These are phyloP conservation scores for Ameiurus melas DNA, from an alignment of 2,113 vertebrate genomes.

Conservation along the genomic window DNA sequence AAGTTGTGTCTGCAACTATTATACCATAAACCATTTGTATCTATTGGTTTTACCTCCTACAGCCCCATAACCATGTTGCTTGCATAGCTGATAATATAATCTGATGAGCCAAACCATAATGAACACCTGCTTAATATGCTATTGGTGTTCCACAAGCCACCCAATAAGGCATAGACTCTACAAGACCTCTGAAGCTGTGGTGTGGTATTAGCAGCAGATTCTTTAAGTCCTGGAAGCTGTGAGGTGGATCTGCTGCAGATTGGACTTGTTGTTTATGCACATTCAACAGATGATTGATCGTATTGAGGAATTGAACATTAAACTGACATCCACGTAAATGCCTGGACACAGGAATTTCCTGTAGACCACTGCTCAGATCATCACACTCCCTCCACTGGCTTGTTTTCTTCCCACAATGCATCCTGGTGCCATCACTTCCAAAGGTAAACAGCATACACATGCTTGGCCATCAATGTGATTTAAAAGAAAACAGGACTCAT, in stretches of 20 bases:
- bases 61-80: background rate
- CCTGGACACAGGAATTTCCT: background rate
- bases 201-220: background rate
- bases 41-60: background rate
- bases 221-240: background rate
- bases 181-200: background rate
- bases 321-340: background rate
- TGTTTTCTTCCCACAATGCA: background rate
- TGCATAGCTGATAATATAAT: background rate
- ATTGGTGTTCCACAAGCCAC: background rate
- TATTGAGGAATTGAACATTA: background rate
- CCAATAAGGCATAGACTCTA: background rate
- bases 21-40: background rate
- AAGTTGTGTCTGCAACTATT: background rate
- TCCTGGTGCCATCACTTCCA: background rate
- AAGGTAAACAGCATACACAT: background rate
- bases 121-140: background rate
- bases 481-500: background rate
- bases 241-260: background rate
- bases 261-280: background rate
- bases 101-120: background rate
- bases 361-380: background rate
- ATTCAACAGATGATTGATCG: background rate
- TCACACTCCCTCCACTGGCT: background rate
- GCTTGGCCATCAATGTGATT: background rate